Percentiles rank a stretch among this genome's conserved stretches.
Evolutionary conservation across 2,797 vertebrate genomes (phyloP).

Genomic region (Enteromius viviparus): DNA sequence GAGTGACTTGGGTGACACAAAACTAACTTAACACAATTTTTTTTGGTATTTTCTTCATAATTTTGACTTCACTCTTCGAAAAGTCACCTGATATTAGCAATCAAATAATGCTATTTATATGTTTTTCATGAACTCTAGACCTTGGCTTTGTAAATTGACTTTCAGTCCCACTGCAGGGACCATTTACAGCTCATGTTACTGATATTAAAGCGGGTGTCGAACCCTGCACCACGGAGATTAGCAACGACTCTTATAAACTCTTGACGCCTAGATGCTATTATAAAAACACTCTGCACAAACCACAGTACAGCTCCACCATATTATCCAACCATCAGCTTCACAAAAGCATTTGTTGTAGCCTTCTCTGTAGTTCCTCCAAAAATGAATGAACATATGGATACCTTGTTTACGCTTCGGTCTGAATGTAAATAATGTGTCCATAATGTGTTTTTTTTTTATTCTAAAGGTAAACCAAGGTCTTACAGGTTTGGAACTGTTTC

Average conservation of each 20-base stretch:
- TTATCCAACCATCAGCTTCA: neutral
- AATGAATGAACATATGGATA: no score
- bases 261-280: neutral
- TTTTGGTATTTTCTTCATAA: neutral
- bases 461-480: no score
- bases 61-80: slow-evolving; percentile 53
- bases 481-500: no score
- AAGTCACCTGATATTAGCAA: slow-evolving; percentile 64
- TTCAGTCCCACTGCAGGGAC: slow-evolving; percentile 23
- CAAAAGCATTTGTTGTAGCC: neutral
- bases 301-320: neutral
- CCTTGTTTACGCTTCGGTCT: no score
- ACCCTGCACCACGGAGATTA: slow-evolving; percentile 4
- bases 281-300: slow-evolving; percentile 6
- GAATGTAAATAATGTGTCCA: no score
- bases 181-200: slow-evolving; percentile 38
- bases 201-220: slow-evolving; percentile 38
- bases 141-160: slow-evolving; percentile 22
- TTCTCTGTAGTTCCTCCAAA: neutral
- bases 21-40: neutral
- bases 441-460: no score
- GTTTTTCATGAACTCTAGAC: slow-evolving; percentile 27
- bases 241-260: neutral
- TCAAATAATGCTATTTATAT: slow-evolving; percentile 63
- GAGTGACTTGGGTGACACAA: no score